Base-by-base conservation (phyloP, 1,140 invertebrate genomes). In the Battus philenor region DNA sequence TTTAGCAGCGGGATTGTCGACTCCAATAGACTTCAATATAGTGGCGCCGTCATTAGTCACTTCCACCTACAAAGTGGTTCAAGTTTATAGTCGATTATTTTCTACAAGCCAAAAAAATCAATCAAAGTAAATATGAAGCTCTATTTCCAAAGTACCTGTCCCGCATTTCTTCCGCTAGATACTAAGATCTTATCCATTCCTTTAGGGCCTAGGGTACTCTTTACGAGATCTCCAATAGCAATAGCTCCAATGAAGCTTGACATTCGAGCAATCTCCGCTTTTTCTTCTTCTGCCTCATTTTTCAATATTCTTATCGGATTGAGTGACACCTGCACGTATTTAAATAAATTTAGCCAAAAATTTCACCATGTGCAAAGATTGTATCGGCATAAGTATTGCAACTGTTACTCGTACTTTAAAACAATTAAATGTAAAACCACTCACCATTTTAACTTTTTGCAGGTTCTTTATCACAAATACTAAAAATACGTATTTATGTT, bases 1-100 rank as follows among this genome's bases (percentile, higher is more conserved):
- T 88, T 99, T 99, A 1, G 98, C 98, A 17, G 98, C 98, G 34
- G 98, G 97, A 87, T 99, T 99, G 77, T 99, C 98, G 12, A 99
- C 96, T 33, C 98, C 98, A 49, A 99, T 91, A 6, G 95, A 92
- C 81, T 97, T 97, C 29, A 99, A 87, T 76, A 99, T 99, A 3
- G 98, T 99, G 7, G 98, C 98, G 47, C 98, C 98, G 88, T 99
- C 98, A 87, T 99, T 99, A 22, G 98, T 99, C 3, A 99, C 96
- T 86, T 98, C 93, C 43, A 99, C 94, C 82, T 93, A 68, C 18
- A 63, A 52, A 34, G 18, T 32, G 0, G 22, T 22, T n/a, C 5
- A 39, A 38, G 17, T 2, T 26, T 10, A n/a, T 15, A 20, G 18
- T 20, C 18, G 6, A 3, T 20, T 20, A 20, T 2, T 20, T 20